Base-by-base conservation (phyloP, 1,140 invertebrate genomes). In the Drosophila micromelanica region DNA sequence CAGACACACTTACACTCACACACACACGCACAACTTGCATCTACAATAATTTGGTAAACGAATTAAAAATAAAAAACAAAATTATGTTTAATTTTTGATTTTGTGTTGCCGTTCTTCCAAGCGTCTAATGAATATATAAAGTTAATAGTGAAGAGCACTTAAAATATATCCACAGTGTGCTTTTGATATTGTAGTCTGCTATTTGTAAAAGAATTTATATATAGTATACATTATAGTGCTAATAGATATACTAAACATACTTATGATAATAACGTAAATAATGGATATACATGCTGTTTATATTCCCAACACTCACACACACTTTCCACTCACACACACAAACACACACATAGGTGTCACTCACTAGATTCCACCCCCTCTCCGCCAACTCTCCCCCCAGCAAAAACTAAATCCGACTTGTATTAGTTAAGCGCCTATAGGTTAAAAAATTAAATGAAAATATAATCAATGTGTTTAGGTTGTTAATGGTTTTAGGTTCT, bases 131-230 rank as follows among this genome's bases (percentile, higher is more conserved):
- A 73, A 65, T 52, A 52, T 56, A 48, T 64, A 35, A 54, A 68
- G 60, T 52, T 61, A 42, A 73, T 68, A 68, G 49, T 61, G 57
- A 73, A 56, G 49, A 52, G 55, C 63, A 73, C 70, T 62, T 37
- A 12, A 68, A 60, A 59, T 23, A 73, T 78, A 73, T 61, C 76
- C 70, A 78, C 82, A 69, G 82, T 86, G 82, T 87, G 82, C 82
- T 86, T 86, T 86, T 82, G 82, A 80, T 86, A 80, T 86, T 82
- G 82, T 86, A 86, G 82, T 86, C 78, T 86, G 82, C 82, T 85
- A 87, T 76, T 86, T 86, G 81, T 82, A 87, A 86, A 86, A 87
- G 82, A 86, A 86, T 86, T 86, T 86, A 86, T 87, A 85, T 68
- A 68, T 80, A 68, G 55, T 59, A 67, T 67, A 68, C 40, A 70